Percentiles rank a stretch among this genome's conserved stretches.
phyloP scores from a whole-genome alignment of 2,113 vertebrate genomes.

The Percina caprodes region DNA sequence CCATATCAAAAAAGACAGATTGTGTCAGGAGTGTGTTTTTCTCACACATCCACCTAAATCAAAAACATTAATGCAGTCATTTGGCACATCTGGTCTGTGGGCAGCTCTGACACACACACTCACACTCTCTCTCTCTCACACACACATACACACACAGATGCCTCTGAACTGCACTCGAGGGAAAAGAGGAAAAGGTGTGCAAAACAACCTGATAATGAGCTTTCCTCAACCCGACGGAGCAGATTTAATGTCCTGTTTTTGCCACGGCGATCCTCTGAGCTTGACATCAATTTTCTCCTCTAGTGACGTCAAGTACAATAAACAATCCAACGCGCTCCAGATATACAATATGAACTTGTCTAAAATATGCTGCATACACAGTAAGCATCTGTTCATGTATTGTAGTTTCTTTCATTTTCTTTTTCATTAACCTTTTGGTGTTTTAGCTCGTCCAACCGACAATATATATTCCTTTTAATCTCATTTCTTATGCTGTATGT shows the following conservation, averaged over 20 bases:
- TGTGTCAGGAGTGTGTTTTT: slow-evolving; percentile 33
- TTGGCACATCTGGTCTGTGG: slow-evolving; percentile 63
- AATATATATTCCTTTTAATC: neutral
- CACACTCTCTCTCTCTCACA: neutral
- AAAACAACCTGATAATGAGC: slow-evolving; percentile 70
- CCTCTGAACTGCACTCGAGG: slow-evolving; percentile 41
- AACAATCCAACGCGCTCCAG: slow-evolving; percentile 11
- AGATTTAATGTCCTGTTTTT: slow-evolving; percentile 30
- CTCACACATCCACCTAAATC: slow-evolving; percentile 49
- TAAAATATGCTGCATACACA: neutral
- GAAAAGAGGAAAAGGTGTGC: slow-evolving; percentile 52
- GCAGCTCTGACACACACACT: slow-evolving; percentile 22
- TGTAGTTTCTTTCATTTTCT: neutral
- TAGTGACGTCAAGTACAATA: neutral
- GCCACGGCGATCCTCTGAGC: slow-evolving; percentile 3
- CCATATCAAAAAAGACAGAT: slow-evolving; percentile 30
- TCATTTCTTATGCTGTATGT: neutral
- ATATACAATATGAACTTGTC: neutral
- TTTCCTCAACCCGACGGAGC: slow-evolving; percentile 46
- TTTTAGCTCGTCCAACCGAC: neutral
- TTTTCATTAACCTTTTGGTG: neutral
- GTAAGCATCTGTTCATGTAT: neutral
- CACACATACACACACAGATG: slow-evolving; percentile 46
- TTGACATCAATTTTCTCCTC: slow-evolving; percentile 16
- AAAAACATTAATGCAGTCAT: slow-evolving; percentile 41